Base-by-base conservation (phyloP, 2,888 invertebrate genomes). In the Sphaerophoria taeniata region DNA sequence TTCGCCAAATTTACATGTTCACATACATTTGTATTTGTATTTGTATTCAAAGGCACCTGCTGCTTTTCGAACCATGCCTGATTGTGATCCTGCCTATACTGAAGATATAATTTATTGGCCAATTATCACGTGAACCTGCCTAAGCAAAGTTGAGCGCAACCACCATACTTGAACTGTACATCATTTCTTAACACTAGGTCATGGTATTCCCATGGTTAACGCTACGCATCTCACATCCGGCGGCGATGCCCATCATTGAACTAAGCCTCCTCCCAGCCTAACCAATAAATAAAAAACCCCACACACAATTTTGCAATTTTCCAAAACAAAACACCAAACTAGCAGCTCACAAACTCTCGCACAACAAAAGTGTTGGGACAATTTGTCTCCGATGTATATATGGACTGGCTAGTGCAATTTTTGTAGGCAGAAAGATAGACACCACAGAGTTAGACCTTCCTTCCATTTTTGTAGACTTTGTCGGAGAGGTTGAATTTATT, bases 311-410 rank as follows among this genome's bases (percentile, higher is more conserved):
- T 51, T 16, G 49, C 67, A 75, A 60, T 72, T 63, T 77, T 73
- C 73, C 55, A 63, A 24, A 24, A 14, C 69, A 9, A 43, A 43
- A 63, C 39, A 61, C 79, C 78, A 79, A 73, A 74, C 61, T 63
- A 47, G 61, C 51, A 67, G 24, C 36, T 33, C 14, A 24, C 24
- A 24, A 24, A 24, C 24, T 56, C 56, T 56, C 49, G 61, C 49
- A 56, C 16, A 53, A 4, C 4, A 2, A 31, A 12, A 58, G 81
- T 65, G 72, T 71, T 73, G 69, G 81, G 81, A 70, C 85, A 85
- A 85, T 85, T 85, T 85, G 85, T 85, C 85, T 77, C 76, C 75
- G 58, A 39, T 43, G 63, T 77, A 73, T 24, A 24, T 85, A 81
- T 81, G 85, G 85, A 81, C 69, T 81, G 75, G 65, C 67, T 70